A percentile compares a stretch with the other conserved stretches of the same genome.
Conservation (phyloP, 2,797 vertebrate species). For the Pangasius sanitwongsei region DNA sequence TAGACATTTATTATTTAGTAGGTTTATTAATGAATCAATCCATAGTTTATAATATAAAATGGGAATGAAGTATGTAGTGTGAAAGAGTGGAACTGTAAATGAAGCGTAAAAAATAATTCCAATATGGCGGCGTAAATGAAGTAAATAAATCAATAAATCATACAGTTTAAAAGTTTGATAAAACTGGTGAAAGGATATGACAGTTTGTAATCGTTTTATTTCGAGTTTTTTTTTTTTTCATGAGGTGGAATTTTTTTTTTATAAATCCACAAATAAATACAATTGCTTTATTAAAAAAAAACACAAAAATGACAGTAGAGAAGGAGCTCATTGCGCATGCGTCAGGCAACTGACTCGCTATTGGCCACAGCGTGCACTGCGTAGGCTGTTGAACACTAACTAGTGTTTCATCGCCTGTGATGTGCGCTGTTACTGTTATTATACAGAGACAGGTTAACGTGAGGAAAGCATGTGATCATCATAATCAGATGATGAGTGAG, state of each 20-base stretch:
- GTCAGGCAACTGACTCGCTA: background rate
- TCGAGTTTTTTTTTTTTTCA: background rate
- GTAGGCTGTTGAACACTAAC: background rate
- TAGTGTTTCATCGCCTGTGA: background rate
- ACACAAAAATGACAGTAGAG: background rate
- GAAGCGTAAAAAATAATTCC: slow-evolving; percentile 50
- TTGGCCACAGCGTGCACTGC: background rate
- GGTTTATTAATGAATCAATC: background rate
- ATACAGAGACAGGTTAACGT: background rate
- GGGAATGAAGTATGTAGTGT: background rate
- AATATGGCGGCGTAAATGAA: slow-evolving; percentile 71
- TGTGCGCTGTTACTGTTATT: background rate
- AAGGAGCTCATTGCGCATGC: background rate
- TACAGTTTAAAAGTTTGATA: background rate
- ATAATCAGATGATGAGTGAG: background rate
- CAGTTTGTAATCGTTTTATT: background rate
- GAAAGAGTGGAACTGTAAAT: background rate
- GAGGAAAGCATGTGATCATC: background rate
- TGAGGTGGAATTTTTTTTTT: background rate
- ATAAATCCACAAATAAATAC: background rate
- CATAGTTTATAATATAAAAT: background rate
- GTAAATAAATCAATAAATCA: background rate
- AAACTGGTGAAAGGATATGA: background rate
- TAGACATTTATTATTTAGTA: background rate
- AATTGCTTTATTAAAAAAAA: background rate